phyloP scores from a whole-genome alignment of 2,888 invertebrate genomes.

The Dexiosoma caninum region DNA sequence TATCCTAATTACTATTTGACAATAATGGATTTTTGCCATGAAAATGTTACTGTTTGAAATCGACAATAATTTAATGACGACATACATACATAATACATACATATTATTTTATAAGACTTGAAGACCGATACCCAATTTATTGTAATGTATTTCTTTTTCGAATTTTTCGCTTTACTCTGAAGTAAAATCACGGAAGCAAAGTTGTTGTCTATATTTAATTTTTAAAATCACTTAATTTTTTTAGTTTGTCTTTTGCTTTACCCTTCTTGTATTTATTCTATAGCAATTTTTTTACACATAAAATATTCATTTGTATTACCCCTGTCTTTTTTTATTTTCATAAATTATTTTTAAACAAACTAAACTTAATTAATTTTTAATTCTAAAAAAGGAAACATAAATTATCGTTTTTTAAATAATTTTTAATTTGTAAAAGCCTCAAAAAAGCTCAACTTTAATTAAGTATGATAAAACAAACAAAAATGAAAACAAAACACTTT shows the following conservation, averaged over 20 bases:
- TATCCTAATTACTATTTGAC: not conserved
- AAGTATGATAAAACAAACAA: conserved; percentile 40
- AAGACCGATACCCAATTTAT: too few species aligned
- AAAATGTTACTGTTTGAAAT: too few species aligned
- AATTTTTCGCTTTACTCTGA: not conserved
- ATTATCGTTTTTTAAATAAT: conserved; percentile 36
- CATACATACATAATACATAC: too few species aligned
- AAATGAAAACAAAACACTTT: conserved; percentile 19
- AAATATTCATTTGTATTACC: conserved; percentile 48
- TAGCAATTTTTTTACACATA: conserved; percentile 21
- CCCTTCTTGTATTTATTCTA: conserved; percentile 32
- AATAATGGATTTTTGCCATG: too few species aligned
- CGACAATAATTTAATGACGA: too few species aligned
- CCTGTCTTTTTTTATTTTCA: conserved; percentile 10
- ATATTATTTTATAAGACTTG: too few species aligned
- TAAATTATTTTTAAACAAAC: conserved; percentile 44
- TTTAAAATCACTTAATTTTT: not conserved
- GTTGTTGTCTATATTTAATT: not conserved
- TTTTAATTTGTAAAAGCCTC: conserved; percentile 48
- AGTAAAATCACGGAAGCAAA: not conserved
- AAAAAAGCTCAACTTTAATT: conserved; percentile 54
- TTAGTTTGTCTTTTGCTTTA: not conserved
- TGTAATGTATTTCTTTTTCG: not conserved
- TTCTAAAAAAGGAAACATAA: conserved; percentile 18
- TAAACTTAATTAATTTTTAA: conserved; percentile 47